phyloP scores from a whole-genome alignment of 2,797 vertebrate species.

The Rhinella marina region DNA sequence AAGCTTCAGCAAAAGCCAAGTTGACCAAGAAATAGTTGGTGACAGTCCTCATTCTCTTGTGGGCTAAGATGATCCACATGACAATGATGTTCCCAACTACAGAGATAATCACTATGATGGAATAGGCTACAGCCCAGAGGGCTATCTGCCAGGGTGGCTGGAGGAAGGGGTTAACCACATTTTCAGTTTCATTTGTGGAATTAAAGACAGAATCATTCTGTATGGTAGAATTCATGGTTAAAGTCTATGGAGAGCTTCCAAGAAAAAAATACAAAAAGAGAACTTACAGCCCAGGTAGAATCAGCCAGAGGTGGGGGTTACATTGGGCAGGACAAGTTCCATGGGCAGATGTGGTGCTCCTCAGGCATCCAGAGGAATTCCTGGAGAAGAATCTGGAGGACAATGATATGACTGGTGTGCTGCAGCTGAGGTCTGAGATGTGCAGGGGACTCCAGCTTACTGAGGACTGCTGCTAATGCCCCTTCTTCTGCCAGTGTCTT shows the following conservation, averaged over 20 bases:
- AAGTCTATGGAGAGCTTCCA: slow-evolving; percentile 5
- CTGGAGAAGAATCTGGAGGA: background rate
- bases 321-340: background rate
- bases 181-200: slow-evolving; percentile 18
- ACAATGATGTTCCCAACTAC: slow-evolving; percentile 90
- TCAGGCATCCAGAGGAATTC: slow-evolving; percentile 3
- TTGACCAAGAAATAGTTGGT: slow-evolving; percentile 95
- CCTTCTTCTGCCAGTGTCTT: background rate
- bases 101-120: slow-evolving; percentile 84
- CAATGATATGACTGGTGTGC: background rate
- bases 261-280: background rate
- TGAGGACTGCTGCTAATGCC: background rate
- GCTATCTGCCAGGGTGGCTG: slow-evolving; percentile 91
- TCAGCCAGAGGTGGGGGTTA: slow-evolving; percentile 42
- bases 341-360: background rate
- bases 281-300: slow-evolving; percentile 23
- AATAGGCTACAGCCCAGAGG: slow-evolving; percentile 89
- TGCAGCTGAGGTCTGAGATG: slow-evolving; percentile 3
- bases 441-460: background rate
- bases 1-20: slow-evolving; percentile 89
- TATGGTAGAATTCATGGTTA: slow-evolving; percentile 47
- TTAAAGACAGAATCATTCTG: slow-evolving; percentile 29
- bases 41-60: slow-evolving; percentile 92
- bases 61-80: slow-evolving; percentile 93
- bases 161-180: slow-evolving; percentile 83